A percentile compares a stretch with the other conserved stretches of the same genome.
Conservation (phyloP, 2,888 invertebrate genomes). For the Amblyteles armatorius region DNA sequence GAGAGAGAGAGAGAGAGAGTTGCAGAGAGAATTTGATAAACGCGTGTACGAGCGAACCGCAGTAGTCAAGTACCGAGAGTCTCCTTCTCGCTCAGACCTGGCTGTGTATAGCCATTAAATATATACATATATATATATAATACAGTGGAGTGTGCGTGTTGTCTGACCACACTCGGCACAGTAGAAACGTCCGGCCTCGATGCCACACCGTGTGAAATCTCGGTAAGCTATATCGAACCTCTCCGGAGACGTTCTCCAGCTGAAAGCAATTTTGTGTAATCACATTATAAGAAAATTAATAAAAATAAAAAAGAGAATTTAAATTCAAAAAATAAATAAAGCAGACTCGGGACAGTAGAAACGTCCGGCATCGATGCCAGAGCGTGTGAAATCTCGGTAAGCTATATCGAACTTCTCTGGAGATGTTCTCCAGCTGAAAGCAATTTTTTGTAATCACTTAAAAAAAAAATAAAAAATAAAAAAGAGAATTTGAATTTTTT, state of each 20-base stretch:
- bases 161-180: conserved; percentile 39
- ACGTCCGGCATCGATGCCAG: conserved; percentile 52
- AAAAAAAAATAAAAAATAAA: neutral
- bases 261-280: neutral
- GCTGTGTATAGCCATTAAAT: neutral
- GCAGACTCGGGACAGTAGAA: conserved; percentile 27
- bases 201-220: conserved; percentile 17
- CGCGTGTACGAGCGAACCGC: conserved; percentile 10
- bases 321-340: neutral
- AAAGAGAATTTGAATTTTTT: too few species aligned
- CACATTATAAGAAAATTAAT: neutral
- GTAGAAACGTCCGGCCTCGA: conserved; percentile 56
- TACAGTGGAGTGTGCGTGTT: conserved; percentile 35
- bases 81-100: conserved; percentile 47
- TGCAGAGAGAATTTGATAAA: conserved; percentile 12
- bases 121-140: conserved; percentile 8
- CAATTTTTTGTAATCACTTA: too few species aligned
- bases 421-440: neutral
- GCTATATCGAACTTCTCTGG: neutral
- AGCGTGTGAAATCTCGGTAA: conserved; percentile 17
- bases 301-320: too few species aligned
- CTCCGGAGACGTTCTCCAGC: neutral
- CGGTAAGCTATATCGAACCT: conserved; percentile 3
- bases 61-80: conserved; percentile 41
- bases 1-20: conserved; percentile 14